These are phyloP conservation scores for Mantis religiosa DNA, from an alignment of 2,888 invertebrate genomes.

Conservation along the genomic window DNA sequence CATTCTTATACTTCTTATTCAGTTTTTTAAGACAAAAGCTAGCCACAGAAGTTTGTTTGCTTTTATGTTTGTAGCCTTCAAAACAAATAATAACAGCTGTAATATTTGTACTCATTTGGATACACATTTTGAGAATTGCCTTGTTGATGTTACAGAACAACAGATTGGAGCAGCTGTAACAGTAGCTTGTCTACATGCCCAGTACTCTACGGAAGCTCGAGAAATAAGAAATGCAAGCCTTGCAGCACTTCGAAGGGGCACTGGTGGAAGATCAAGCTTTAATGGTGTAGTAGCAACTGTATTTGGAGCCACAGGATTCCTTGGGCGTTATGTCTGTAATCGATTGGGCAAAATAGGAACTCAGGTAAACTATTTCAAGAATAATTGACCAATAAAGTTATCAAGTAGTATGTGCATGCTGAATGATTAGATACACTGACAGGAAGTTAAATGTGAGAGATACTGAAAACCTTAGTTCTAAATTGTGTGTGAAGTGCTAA, in stretches of 20 bases:
- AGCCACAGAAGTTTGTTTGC: no score
- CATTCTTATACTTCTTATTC: no score
- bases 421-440: neutral
- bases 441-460: neutral
- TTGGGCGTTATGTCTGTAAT: conserved; percentile 85
- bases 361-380: conserved; percentile 53
- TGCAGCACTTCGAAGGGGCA: conserved; percentile 71
- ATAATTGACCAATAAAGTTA: no score
- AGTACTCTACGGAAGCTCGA: conserved; percentile 52
- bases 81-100: no score
- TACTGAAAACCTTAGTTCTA: no score
- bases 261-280: conserved; percentile 92
- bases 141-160: conserved; percentile 17
- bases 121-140: no score
- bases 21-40: no score
- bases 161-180: conserved; percentile 33
- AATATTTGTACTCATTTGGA: no score
- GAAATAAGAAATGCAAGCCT: conserved; percentile 35
- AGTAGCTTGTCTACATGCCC: conserved; percentile 40
- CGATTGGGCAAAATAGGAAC: conserved; percentile 82
- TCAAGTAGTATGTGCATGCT: no score
- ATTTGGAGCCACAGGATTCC: conserved; percentile 86
- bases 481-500: no score
- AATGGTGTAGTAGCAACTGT: conserved; percentile 98
- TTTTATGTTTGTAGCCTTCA: no score